A percentile compares a stretch with the other conserved stretches of the same genome.
phyloP scores from a whole-genome alignment of 2,113 vertebrate genomes.

The rat (Rattus norvegicus) region DNA sequence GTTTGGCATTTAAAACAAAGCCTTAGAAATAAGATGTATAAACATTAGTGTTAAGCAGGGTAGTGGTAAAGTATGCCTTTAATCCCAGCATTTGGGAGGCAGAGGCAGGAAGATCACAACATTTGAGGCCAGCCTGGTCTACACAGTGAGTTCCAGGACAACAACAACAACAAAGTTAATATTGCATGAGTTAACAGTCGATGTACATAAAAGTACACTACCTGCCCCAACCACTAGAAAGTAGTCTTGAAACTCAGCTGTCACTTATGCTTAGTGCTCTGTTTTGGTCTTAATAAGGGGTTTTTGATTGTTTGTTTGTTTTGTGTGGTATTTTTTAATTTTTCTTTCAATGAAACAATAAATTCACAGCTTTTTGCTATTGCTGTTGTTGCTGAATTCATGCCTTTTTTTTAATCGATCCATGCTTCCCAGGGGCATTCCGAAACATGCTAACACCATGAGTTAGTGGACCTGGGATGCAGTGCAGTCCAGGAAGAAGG shows the following conservation, averaged over 20 bases:
- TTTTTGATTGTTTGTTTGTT: background rate
- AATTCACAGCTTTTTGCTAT: background rate
- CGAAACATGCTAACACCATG: background rate
- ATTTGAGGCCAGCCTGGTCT: too few relatives aligned
- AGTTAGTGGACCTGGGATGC: conserved; percentile 43
- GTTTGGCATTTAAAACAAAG: conserved; percentile 24
- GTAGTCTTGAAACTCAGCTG: background rate
- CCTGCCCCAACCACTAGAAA: background rate
- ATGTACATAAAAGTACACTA: background rate
- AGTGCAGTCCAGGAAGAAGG: background rate
- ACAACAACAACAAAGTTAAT: background rate
- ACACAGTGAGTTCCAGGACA: too few relatives aligned
- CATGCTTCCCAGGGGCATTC: conserved; percentile 29
- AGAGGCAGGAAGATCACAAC: too few relatives aligned
- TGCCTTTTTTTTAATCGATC: background rate
- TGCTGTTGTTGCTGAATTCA: background rate
- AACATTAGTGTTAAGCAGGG: background rate
- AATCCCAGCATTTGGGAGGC: too few relatives aligned
- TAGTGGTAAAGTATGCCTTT: too few relatives aligned
- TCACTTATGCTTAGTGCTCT: background rate
- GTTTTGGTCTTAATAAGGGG: background rate
- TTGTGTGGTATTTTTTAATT: background rate
- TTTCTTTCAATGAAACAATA: background rate
- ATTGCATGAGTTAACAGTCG: background rate
- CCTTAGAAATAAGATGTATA: background rate